Conservation (phyloP, 2,113 vertebrate genomes). For the Lynx canadensis region DNA sequence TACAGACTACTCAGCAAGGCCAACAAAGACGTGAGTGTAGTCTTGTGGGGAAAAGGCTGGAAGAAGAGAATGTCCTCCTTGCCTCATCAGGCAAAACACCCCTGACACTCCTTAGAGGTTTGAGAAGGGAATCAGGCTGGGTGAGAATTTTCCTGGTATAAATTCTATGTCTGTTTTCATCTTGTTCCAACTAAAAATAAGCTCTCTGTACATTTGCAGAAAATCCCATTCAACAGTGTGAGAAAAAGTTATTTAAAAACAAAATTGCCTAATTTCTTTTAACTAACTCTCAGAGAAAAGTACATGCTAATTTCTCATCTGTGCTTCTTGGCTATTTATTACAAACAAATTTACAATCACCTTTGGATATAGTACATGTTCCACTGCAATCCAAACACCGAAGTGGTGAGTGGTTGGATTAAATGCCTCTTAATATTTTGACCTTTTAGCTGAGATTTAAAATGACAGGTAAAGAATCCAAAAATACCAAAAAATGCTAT, state of each 20-base stretch:
- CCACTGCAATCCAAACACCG: not conserved
- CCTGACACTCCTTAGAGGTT: not conserved
- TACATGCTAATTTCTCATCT: not conserved
- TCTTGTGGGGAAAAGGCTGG: too few relatives aligned
- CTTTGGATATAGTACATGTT: not conserved
- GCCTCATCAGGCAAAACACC: not conserved
- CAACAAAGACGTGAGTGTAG: rapidly evolving
- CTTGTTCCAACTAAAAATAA: constrained; percentile 32
- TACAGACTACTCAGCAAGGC: not conserved
- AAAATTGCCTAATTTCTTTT: constrained; percentile 16
- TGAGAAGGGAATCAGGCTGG: not conserved
- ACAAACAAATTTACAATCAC: not conserved
- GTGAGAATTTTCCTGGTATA: not conserved
- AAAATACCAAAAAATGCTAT: not conserved
- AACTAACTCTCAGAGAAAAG: constrained; percentile 24
- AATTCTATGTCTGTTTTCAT: not conserved
- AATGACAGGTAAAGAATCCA: not conserved
- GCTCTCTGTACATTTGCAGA: not conserved
- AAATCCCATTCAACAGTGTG: not conserved
- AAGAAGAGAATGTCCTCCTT: not conserved
- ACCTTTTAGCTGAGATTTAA: constrained; percentile 31
- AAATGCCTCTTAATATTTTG: constrained; percentile 22
- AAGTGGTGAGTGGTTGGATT: not conserved
- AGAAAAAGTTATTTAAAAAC: constrained; percentile 39
- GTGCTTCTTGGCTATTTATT: constrained; percentile 30